Conservation (phyloP, 1,140 invertebrate genomes). For the Drosophila fuyamai region DNA sequence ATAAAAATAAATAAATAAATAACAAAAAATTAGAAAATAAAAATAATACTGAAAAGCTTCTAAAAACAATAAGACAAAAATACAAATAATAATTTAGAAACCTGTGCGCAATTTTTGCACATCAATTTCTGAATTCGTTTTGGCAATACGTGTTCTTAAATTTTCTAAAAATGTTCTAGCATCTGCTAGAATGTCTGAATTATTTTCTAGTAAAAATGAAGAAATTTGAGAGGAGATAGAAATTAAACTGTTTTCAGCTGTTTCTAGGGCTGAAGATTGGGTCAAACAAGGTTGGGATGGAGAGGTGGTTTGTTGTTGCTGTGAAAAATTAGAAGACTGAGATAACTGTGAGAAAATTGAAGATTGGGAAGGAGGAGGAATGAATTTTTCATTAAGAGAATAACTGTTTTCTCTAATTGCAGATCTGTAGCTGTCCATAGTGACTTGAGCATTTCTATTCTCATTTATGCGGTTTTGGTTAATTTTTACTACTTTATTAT, state of each 20-base stretch:
- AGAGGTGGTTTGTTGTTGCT: not conserved
- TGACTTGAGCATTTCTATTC: conserved; percentile 1
- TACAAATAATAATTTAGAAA: conserved; percentile 1
- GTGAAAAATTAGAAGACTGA: conserved; percentile 1
- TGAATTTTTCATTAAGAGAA: not conserved
- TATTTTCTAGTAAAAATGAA: conserved; percentile 1
- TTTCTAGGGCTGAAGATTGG: not conserved
- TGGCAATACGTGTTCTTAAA: too few species aligned
- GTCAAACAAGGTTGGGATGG: not conserved
- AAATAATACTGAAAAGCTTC: not conserved
- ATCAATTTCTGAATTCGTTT: not conserved
- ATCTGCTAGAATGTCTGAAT: not conserved
- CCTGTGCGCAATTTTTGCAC: not conserved
- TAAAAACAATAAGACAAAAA: not conserved
- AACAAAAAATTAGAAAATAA: not conserved
- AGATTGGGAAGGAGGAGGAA: not conserved
- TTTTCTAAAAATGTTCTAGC: too few species aligned
- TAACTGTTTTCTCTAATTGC: conserved; percentile 1
- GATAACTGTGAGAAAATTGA: not conserved
- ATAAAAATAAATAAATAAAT: conserved; percentile 1
- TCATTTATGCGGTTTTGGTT: conserved; percentile 1
- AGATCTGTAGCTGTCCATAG: not conserved
- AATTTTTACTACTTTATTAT: not conserved
- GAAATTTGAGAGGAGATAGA: conserved; percentile 1
- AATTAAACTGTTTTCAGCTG: not conserved